Base-by-base conservation (phyloP, 2,888 invertebrate species). In the Tubulanus polymorphus region DNA sequence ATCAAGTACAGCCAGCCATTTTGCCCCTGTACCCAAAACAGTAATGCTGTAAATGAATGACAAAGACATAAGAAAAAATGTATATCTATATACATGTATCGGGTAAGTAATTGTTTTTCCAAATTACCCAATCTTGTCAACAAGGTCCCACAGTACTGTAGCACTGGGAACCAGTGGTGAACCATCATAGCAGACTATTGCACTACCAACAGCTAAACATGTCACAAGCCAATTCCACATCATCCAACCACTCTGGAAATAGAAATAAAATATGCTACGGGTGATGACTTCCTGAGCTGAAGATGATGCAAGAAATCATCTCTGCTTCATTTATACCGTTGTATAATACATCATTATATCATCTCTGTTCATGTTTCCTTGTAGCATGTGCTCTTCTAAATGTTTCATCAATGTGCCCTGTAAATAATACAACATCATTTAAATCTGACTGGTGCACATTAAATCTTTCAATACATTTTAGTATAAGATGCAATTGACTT, bases 201-300 rank as follows among this genome's bases (percentile, higher is more conserved):
- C 66, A n/a, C 78, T 69, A 10, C 83, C 81, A 1, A 79, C 71
- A 35, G 80, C 79, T 54, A 83, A 69, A 3, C 77, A 74, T 1
- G 79, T 74, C 28, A 83, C 80, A 53, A 80, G 68, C 84, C 84
- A 84, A 67, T 85, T 84, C 82, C 84, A 84, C 83, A 84, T 84
- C 83, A 84, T 84, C 84, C 84, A 84, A 20, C 84, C 84, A 29
- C 81, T 79, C 81, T 81, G 63, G 2, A 56, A 49, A 46, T 25
- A 25, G 35, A 27, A 30, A 26, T 37, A n/a, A n/a, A n/a, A n/a
- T n/a, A n/a, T n/a, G n/a, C n/a, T n/a, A n/a, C n/a, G n/a, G n/a
- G n/a, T n/a, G n/a, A n/a, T n/a, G n/a, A n/a, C n/a, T n/a, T n/a
- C n/a, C n/a, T n/a, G n/a, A n/a, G n/a, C n/a, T n/a, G n/a, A n/a